Conservation (phyloP, 2,888 invertebrate species). For the Platypus cylindrus region DNA sequence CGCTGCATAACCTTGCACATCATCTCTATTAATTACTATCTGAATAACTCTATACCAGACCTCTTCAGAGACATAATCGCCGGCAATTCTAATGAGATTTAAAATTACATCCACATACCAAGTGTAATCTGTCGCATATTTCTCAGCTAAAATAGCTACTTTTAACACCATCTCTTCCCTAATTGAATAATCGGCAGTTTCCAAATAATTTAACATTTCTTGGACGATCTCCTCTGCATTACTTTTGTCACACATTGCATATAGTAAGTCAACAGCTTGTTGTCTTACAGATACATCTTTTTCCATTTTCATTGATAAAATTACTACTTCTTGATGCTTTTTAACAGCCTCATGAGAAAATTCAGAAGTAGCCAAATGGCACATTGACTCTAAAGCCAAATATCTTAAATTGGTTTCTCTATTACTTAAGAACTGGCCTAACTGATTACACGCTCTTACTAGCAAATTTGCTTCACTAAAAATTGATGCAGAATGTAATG, state of each 20-base stretch:
- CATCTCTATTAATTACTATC: conserved; percentile 98
- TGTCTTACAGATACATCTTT: conserved; percentile 97
- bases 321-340: conserved; percentile 98
- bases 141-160: conserved; percentile 97
- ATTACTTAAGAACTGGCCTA: conserved; percentile 95
- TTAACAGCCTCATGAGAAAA: conserved; percentile 99
- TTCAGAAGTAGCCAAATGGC: conserved; percentile 96
- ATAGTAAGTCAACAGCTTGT: conserved; percentile 93
- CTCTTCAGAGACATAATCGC: conserved; percentile 99
- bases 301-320: conserved; percentile 98
- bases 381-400: conserved; percentile 97
- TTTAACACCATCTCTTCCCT: conserved; percentile 99
- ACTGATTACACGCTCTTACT: conserved; percentile 95
- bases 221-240: conserved; percentile 99
- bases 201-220: conserved; percentile 97
- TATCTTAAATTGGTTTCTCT: conserved; percentile 97
- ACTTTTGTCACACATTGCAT: conserved; percentile 99
- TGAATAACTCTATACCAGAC: conserved; percentile 99
- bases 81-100: conserved; percentile 97
- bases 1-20: conserved; percentile 98
- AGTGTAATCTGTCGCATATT: conserved; percentile 98
- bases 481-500: conserved; percentile 6
- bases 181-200: conserved; percentile 99
- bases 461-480: conserved; percentile 84
- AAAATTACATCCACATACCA: conserved; percentile 98